Conservation (phyloP, 2,888 invertebrate genomes). For the Cantharis nigra region DNA sequence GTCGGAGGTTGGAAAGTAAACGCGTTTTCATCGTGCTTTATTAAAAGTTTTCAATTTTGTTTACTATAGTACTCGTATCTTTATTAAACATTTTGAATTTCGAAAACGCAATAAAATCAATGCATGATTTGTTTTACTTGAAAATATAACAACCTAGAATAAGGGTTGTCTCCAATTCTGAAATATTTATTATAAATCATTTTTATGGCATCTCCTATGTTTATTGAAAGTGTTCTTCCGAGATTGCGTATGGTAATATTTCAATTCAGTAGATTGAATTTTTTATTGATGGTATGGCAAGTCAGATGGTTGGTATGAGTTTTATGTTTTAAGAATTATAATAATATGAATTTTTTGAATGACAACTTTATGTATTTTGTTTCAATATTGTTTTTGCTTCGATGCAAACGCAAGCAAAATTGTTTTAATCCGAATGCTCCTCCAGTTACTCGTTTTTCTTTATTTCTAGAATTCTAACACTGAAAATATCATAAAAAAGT, state of each 20-base stretch:
- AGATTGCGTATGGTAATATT: conserved; percentile 48
- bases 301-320: conserved; percentile 12
- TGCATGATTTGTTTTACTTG: not conserved
- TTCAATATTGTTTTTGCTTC: not conserved
- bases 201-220: conserved; percentile 26
- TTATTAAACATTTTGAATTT: not conserved
- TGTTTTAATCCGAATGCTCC: not conserved
- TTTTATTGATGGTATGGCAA: conserved; percentile 19
- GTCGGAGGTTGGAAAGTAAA: conserved; percentile 31
- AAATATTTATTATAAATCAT: conserved; percentile 28
- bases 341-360: conserved; percentile 3
- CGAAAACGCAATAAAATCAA: not conserved
- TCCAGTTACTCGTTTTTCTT: not conserved
- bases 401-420: not conserved
- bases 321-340: conserved; percentile 12
- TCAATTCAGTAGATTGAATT: conserved; percentile 48
- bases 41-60: not conserved
- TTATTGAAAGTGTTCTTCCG: conserved; percentile 37
- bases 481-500: not conserved
- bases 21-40: conserved; percentile 14
- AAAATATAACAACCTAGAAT: not conserved
- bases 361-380: not conserved
- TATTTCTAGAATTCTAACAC: not conserved
- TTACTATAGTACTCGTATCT: not conserved
- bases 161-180: not conserved